Percentiles rank a stretch among this genome's conserved stretches.
Conservation (phyloP, 2,113 vertebrate species). For the Otus sunia region DNA sequence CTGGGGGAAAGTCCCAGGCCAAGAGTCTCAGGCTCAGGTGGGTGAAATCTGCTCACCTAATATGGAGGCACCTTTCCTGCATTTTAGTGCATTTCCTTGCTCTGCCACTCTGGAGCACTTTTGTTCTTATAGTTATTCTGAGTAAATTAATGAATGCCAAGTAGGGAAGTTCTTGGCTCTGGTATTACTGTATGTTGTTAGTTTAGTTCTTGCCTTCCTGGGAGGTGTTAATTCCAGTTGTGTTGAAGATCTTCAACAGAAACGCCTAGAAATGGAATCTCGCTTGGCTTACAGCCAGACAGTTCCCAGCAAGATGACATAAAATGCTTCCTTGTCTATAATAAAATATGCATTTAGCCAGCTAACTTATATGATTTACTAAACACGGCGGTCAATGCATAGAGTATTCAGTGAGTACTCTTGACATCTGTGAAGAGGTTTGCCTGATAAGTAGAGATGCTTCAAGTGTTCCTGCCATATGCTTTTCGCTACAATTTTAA, state of each 20-base stretch:
- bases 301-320: not conserved
- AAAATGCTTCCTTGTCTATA: not conserved
- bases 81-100: not conserved
- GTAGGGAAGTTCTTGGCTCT: not conserved
- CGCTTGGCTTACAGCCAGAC: not conserved
- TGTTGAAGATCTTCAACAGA: not conserved
- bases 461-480: not conserved
- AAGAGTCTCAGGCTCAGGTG: not conserved
- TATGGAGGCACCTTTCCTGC: fast-evolving
- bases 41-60: not conserved
- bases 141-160: fast-evolving
- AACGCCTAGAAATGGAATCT: not conserved
- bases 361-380: not conserved
- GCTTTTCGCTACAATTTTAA: not conserved
- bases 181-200: not conserved
- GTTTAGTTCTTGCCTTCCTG: not conserved
- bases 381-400: not conserved
- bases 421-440: not conserved
- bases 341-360: not conserved
- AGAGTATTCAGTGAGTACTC: not conserved
- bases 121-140: not conserved
- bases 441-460: not conserved
- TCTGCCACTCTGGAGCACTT: not conserved
- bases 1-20: not conserved
- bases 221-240: not conserved